Evolutionary conservation across 2,888 invertebrate species (phyloP).

Genomic region (Molorchus minor): DNA sequence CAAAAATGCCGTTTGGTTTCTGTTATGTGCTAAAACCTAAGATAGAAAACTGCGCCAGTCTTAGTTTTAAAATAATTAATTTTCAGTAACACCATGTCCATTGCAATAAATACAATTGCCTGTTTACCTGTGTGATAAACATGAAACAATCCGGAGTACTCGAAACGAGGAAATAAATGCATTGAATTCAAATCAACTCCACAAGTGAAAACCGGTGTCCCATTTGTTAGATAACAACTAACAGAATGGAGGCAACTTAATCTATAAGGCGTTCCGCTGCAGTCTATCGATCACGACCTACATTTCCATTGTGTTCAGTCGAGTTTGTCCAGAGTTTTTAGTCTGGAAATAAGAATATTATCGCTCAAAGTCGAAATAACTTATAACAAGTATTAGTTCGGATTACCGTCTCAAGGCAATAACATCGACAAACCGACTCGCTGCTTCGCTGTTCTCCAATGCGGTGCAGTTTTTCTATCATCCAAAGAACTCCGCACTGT

Average conservation of each 20-base stretch:
- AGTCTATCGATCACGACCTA: not conserved
- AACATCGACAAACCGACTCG: not conserved
- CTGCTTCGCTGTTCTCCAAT: not conserved
- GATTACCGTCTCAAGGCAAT: not conserved
- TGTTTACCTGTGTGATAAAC: too few relatives aligned
- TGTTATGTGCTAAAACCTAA: too few relatives aligned
- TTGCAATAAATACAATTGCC: too few relatives aligned
- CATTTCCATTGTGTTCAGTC: conserved; percentile 7
- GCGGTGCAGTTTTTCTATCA: not conserved
- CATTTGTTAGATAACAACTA: too few relatives aligned
- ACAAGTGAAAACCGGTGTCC: too few relatives aligned
- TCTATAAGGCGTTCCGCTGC: not conserved
- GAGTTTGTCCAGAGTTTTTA: not conserved
- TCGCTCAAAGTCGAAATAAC: conserved; percentile 3
- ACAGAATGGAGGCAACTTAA: not conserved
- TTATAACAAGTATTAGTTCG: not conserved
- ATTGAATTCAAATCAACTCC: too few relatives aligned
- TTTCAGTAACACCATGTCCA: too few relatives aligned
- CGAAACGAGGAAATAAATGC: too few relatives aligned
- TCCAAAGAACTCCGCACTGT: not conserved
- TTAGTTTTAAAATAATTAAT: too few relatives aligned
- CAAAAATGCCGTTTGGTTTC: too few relatives aligned
- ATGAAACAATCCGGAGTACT: too few relatives aligned
- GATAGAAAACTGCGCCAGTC: too few relatives aligned
- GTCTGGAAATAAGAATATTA: conserved; percentile 4